Evolutionary conservation across 37 sponge, comb jelly and placozoan species (phyloP), one percentile per base, ranked within the genome.

Genomic region (Mnemiopsis leidyi): DNA sequence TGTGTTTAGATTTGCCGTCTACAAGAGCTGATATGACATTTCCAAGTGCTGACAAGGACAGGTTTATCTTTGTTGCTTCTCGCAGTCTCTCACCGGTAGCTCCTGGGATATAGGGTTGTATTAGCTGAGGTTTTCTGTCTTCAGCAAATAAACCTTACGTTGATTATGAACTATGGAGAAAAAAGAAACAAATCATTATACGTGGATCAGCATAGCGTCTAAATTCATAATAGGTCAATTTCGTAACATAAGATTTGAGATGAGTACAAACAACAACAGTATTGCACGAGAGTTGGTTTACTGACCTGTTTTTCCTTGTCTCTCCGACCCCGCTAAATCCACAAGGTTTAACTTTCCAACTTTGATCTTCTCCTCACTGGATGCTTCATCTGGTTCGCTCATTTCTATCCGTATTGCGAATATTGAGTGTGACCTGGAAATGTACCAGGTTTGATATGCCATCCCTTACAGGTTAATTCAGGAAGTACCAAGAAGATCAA

Each of bases 11-110:
- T 92, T 95, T 97, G 20, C 99, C 97, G 69, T 98, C 99, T 83
- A 98, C 99, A 38, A 98, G 94, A 20, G 97, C 99, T 23, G 99
- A 98, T 35, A 98, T 98, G 31, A 98, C 99, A 71, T 98, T 98
- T 20, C 99, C 99, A 21, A 98, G 96, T 26, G 99, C 99, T 0
- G 99, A 98, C 68, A 98, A 94, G 5, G 99, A 98, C 69, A 98
- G 96, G 95, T 98, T 98, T 82, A 98, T 98, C 92, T 97, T 97
- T 0, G 99, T 98, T 31, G 99, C 99, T 69, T 98, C 99, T 68
- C 95, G 95, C 93, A 98, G 48, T 26, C 99, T 85, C 25, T 95
- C 92, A 83, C 98, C 99, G 2, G 97, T 96, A 23, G 99, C 94
- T 9, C 96, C 99, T 79, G 82, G 61, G 13, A n/a, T n/a, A n/a